Evolutionary conservation across 2,113 vertebrate genomes (phyloP).

Genomic region (Oreocharis arfaki): DNA sequence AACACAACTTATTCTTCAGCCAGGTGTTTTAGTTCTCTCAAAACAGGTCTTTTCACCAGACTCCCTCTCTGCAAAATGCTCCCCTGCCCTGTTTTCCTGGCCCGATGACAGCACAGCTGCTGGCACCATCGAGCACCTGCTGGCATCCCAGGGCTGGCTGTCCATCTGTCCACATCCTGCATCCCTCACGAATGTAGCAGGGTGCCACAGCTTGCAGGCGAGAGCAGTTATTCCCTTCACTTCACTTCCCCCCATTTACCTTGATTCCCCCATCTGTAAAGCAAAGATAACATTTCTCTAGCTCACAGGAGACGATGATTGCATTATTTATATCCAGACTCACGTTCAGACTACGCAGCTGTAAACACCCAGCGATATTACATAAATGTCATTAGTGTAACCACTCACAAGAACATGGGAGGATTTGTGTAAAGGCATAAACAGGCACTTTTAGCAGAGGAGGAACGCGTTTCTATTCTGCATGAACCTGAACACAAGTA

Average conservation of each 20-base stretch:
- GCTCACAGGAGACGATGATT: background rate
- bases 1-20: background rate
- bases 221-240: background rate
- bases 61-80: background rate
- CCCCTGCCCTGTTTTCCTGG: background rate
- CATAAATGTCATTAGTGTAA: slow-evolving; percentile 26
- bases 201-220: background rate
- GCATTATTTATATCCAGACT: slow-evolving; percentile 19
- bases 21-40: background rate
- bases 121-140: fast-evolving
- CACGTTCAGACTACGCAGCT: background rate
- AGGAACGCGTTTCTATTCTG: background rate
- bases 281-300: background rate
- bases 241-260: background rate
- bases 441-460: background rate
- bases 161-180: fast-evolving
- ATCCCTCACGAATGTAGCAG: background rate
- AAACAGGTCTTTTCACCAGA: background rate
- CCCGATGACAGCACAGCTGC: background rate
- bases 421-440: slow-evolving; percentile 34
- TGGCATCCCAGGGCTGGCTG: background rate
- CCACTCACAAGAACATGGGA: background rate
- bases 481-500: background rate
- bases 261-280: background rate
- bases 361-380: background rate